phyloP scores from a whole-genome alignment of 1,140 invertebrate species.

The Chironomus striatipennis region DNA sequence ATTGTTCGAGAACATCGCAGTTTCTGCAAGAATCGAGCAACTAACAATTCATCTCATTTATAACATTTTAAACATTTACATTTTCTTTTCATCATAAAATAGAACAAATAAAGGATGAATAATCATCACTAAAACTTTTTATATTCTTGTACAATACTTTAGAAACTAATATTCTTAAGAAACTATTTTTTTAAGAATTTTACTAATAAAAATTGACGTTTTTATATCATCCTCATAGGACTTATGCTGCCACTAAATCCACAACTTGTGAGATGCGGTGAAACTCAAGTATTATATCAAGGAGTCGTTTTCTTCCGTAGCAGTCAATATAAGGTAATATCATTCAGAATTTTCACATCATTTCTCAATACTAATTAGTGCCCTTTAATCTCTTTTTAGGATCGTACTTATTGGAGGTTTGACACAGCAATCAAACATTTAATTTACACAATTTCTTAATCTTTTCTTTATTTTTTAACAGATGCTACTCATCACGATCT shows the following conservation, averaged over 20 bases:
- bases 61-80: no score
- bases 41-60: not conserved
- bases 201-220: not conserved
- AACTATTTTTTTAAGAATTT: not conserved
- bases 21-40: not conserved
- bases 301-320: not conserved
- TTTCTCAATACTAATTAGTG: no score
- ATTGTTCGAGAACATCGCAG: not conserved
- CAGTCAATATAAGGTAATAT: not conserved
- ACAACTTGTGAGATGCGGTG: not conserved
- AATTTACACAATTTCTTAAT: not conserved
- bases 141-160: not conserved
- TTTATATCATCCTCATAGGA: not conserved
- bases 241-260: not conserved
- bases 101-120: not conserved
- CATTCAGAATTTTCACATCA: no score
- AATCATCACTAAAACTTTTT: not conserved
- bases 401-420: slow-evolving; percentile 11
- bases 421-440: not conserved
- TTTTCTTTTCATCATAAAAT: not conserved
- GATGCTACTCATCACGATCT: not conserved
- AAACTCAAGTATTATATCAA: slow-evolving; percentile 16
- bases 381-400: no score
- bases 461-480: not conserved
- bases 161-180: not conserved